Base-by-base conservation (phyloP, 1,140 invertebrate genomes). In the Tyrophagus putrescentiae region DNA sequence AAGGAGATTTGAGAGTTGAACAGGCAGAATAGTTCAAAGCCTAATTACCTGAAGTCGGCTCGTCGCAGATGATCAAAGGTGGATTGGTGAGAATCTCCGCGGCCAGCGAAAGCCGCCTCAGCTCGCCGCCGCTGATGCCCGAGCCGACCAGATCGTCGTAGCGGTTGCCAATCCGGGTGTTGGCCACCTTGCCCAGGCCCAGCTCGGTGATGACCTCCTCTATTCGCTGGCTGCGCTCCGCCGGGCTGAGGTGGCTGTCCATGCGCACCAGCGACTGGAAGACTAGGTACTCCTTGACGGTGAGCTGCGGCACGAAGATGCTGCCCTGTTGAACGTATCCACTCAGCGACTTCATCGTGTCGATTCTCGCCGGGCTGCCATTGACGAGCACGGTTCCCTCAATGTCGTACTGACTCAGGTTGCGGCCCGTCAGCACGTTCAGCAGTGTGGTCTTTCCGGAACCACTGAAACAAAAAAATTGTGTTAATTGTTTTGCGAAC, bases 311-410 rank as follows among this genome's bases (percentile, higher is more conserved):
- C 60, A 94, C 84, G 70, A 95, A 95, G n/a, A 93, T 71, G 72
- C 94, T 89, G 64, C 90, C 83, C 72, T 98, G 93, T 70, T 96
- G 91, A 0, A 97, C 90, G 67, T 97, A 97, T 0, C 89, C 93
- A 61, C 85, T 89, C 13, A 87, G 75, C 4, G 82, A 81, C 16
- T 83, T 80, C 57, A 94, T 73, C 2, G 79, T 76, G 48, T 80
- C 80, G 13, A 68, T 63, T 56, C 65, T 66, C 36, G 70, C 62
- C 50, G 57, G 34, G 31, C 67, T 64, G 33, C 70, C 72, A 67
- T 72, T 73, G 31, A 69, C 68, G 63, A 27, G 78, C 79, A 60
- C 78, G 74, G 3, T 84, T 84, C 64, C 88, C 88, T 1, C 86
- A n/a, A 86, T 76, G 0, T 76, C 75, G 0, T 92, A 73, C 16